Percentiles rank a stretch among this genome's conserved stretches.
These are phyloP conservation scores for Chinchilla lanigera DNA, from an alignment of 2,113 vertebrate species.

Conservation along the genomic window DNA sequence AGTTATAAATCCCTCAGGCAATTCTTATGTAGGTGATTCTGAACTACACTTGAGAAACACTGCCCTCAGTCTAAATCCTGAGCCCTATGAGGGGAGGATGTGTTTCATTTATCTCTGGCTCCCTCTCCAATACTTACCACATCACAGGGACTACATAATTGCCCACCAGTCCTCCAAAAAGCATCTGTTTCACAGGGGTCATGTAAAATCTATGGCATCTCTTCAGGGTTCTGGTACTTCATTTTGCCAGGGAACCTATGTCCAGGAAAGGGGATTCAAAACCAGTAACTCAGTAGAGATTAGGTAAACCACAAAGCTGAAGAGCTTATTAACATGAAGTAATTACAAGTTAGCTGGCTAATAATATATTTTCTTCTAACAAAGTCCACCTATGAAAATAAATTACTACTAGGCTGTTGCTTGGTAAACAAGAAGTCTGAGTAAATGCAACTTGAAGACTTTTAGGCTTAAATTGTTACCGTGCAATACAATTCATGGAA, in stretches of 20 bases:
- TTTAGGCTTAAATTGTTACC: background rate
- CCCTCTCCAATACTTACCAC: background rate
- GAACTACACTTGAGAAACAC: background rate
- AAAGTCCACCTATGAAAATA: background rate
- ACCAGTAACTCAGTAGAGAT: background rate
- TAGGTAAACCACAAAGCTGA: background rate
- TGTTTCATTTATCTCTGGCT: background rate
- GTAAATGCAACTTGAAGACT: background rate
- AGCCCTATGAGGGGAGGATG: no score
- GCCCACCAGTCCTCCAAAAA: background rate
- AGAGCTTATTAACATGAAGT: background rate
- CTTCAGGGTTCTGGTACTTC: background rate
- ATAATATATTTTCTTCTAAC: slow-evolving; percentile 6
- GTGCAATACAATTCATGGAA: background rate
- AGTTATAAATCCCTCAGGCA: background rate
- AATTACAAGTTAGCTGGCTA: background rate
- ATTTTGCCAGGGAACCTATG: background rate
- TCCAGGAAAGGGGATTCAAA: background rate
- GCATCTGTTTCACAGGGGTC: background rate
- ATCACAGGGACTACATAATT: background rate
- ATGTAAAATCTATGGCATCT: background rate
- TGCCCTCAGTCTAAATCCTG: background rate
- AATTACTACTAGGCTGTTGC: background rate
- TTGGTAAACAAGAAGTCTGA: background rate
- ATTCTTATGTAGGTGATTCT: background rate